These are phyloP conservation scores for Orthosia gracilis DNA, from an alignment of 2,888 invertebrate genomes.

Conservation along the genomic window DNA sequence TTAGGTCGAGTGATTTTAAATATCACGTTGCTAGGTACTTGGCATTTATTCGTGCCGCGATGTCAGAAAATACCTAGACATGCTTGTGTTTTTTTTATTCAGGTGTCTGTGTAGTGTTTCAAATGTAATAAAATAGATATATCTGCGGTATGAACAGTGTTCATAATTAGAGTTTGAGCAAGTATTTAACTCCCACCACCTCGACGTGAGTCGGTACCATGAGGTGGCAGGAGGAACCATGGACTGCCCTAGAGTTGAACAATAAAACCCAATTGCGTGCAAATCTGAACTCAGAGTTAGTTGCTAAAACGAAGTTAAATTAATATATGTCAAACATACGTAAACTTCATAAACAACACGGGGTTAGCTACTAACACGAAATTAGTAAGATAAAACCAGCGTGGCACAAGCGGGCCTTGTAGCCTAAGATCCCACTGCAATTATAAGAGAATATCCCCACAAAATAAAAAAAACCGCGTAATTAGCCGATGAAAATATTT, in stretches of 20 bases:
- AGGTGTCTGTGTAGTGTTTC: constrained; percentile 4
- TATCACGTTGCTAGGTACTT: constrained; percentile 58
- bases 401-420: no score
- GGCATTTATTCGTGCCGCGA: constrained; percentile 53
- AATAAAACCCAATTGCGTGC: no score
- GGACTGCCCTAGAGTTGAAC: no score
- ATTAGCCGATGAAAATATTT: no score
- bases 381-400: no score
- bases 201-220: no score
- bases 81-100: constrained; percentile 35
- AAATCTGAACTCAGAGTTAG: no score
- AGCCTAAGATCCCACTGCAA: no score
- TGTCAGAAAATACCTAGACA: constrained; percentile 36
- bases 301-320: no score
- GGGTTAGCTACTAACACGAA: no score
- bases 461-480: background rate
- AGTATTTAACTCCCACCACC: background rate
- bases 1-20: constrained; percentile 64
- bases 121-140: constrained; percentile 4
- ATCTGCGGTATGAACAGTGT: background rate
- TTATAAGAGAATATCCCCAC: background rate
- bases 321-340: no score
- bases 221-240: background rate
- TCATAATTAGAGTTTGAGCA: background rate
- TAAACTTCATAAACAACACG: no score